Base-by-base conservation (phyloP, 1,140 invertebrate genomes). In the Adelges cooleyi region DNA sequence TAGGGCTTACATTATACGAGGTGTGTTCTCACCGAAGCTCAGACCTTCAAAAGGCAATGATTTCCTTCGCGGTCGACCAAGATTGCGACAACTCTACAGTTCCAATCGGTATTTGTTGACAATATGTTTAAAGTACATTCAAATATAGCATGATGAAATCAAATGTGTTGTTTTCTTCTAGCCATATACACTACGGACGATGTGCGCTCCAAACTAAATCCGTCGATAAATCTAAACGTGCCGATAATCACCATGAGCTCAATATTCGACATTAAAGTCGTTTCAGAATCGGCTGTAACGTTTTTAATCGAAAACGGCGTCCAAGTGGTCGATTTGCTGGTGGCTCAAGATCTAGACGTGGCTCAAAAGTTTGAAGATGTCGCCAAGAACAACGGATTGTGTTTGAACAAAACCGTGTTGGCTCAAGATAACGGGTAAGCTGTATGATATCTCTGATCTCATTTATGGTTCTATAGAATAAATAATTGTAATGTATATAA, bases 1-100 rank as follows among this genome's bases (percentile, higher is more conserved):
- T 49, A 72, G 71, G 70, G 48, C 66, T 71, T 15, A 65, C 54
- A 4, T 38, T 71, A 9, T 72, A 72, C 65, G 71, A 72, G 48
- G 69, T 67, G 6, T 72, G 71, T 33, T 46, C 65, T 62, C 68
- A 10, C 36, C 53, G 40, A 29, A 59, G 33, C 67, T 68, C 10
- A 50, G 66, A 29, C 66, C 70, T 36, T 10, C 67, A 68, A 48
- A 71, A 69, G 48, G 65, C 70, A 3, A 36, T 72, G 10, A 65
- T 70, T 40, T 68, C 67, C 23, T 67, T 69, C n/a, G 27, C 69
- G 1, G 68, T 70, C 0, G 69, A 71, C 17, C 46, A 52, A 33
- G 68, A 69, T 23, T 72, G 71, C 42, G 36, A 67, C 29, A 62
- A 62, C 5, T 33, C 25, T 5, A 62, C 56, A 15, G 33, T 8